These are phyloP conservation scores for Anas bahamensis DNA, from an alignment of 2,797 vertebrate genomes.

Conservation along the genomic window DNA sequence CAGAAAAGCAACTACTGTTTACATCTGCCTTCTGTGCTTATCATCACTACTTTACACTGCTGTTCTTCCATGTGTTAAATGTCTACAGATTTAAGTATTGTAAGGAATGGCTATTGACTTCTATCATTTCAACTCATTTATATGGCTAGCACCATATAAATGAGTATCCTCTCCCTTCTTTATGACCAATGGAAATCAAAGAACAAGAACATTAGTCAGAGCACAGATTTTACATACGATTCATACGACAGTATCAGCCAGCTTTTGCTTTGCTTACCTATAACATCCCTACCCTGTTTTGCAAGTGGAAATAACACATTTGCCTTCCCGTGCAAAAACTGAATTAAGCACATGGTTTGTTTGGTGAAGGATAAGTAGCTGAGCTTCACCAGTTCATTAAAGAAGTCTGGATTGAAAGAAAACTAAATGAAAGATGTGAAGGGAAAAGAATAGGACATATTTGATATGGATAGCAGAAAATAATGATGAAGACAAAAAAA, in stretches of 20 bases:
- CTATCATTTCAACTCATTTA: neutral
- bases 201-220: neutral
- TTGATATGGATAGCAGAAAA: neutral
- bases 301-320: neutral
- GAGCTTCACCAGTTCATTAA: neutral
- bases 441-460: neutral
- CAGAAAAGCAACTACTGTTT: neutral
- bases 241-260: neutral
- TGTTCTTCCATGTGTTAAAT: neutral
- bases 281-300: neutral
- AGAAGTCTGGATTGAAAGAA: neutral
- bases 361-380: neutral
- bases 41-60: neutral
- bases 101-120: neutral
- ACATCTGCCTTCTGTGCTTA: neutral
- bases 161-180: neutral
- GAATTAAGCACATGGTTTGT: neutral
- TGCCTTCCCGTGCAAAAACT: neutral
- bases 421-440: neutral
- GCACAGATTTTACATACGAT: neutral
- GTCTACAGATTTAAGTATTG: neutral
- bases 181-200: neutral
- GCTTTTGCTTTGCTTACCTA: neutral
- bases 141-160: neutral
- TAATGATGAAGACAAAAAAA: neutral